Conservation (phyloP, 2,113 vertebrate species). For the Butorides virescens region DNA sequence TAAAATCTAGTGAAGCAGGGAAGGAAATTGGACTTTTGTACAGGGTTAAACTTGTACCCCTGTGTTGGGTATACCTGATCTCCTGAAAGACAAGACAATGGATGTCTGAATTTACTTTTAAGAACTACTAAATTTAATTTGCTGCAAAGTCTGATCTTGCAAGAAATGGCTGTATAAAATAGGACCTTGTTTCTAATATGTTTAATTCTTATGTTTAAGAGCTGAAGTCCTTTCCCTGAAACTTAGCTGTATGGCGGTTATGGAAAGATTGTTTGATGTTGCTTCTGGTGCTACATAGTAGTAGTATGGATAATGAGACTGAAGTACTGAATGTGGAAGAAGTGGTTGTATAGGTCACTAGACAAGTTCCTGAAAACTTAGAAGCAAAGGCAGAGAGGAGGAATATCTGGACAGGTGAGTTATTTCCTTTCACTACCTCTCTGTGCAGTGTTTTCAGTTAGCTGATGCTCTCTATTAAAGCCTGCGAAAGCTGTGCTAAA, state of each 20-base stretch:
- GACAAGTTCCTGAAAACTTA: background rate
- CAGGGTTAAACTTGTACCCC: background rate
- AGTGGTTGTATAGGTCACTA: too few species aligned
- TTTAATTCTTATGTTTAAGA: background rate
- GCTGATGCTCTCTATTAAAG: background rate
- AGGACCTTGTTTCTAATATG: background rate
- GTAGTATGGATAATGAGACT: background rate
- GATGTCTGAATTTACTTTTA: background rate
- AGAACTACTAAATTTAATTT: background rate
- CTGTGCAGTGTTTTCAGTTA: background rate
- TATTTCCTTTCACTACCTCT: background rate
- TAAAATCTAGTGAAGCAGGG: background rate
- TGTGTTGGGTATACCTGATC: background rate
- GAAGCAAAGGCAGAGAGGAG: background rate
- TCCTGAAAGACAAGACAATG: background rate
- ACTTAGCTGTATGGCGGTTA: background rate
- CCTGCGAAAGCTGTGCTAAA: accelerated
- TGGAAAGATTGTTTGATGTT: background rate
- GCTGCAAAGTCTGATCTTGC: background rate
- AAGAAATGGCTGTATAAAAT: background rate
- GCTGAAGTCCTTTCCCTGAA: background rate
- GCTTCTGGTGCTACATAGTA: background rate
- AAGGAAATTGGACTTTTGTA: background rate
- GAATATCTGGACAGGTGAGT: background rate
- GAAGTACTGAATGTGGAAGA: background rate